Conservation (phyloP, 2,888 invertebrate species). For the Latheticus oryzae region DNA sequence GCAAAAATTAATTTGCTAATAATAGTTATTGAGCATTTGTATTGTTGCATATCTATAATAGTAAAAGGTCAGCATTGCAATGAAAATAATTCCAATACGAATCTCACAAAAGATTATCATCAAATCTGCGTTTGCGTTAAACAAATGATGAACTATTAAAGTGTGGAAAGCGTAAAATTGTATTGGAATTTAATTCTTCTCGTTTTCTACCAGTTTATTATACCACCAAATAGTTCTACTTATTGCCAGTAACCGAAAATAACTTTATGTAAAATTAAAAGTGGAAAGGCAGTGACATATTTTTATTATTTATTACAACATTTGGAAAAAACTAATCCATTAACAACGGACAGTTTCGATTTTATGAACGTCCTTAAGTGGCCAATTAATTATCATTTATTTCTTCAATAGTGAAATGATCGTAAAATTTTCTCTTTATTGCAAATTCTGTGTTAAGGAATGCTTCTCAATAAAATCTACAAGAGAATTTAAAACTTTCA, state of each 20-base stretch:
- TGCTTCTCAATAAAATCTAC: constrained; percentile 13
- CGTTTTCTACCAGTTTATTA: constrained; percentile 40
- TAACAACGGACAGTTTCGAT: constrained; percentile 7
- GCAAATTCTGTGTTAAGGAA: constrained; percentile 10
- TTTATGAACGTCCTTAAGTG: constrained; percentile 18
- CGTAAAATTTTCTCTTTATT: constrained; percentile 26
- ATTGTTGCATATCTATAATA: constrained; percentile 31
- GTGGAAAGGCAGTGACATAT: constrained; percentile 28
- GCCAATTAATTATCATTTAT: constrained; percentile 25
- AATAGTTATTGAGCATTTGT: constrained; percentile 33
- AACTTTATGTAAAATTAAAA: constrained; percentile 32
- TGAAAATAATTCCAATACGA: constrained; percentile 28
- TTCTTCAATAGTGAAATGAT: constrained; percentile 18
- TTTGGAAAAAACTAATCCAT: constrained; percentile 8
- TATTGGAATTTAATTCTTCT: constrained; percentile 39
- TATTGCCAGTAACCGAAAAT: constrained; percentile 36
- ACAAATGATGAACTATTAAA: constrained; percentile 36
- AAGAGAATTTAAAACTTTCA: no score
- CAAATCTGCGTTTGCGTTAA: constrained; percentile 21
- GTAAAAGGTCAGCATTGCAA: constrained; percentile 34
- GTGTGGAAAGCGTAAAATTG: constrained; percentile 35
- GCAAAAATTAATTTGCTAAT: constrained; percentile 38
- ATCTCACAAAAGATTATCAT: constrained; percentile 29
- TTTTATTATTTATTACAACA: constrained; percentile 14
- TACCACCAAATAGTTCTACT: constrained; percentile 38